These are phyloP conservation scores for Theropithecus gelada DNA, from an alignment of 2,113 vertebrate species.

Conservation along the genomic window DNA sequence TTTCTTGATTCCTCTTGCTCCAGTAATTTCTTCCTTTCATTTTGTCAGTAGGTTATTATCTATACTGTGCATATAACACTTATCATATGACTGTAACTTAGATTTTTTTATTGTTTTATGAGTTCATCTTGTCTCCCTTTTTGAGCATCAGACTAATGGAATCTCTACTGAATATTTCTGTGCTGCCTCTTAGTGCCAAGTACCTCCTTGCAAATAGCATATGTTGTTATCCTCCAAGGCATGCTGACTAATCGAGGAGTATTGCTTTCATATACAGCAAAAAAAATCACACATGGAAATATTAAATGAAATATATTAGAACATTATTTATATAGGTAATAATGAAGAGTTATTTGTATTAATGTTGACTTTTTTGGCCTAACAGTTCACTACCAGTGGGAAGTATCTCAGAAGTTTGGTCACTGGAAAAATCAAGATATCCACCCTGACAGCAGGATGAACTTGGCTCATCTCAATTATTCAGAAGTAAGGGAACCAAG, in stretches of 20 bases:
- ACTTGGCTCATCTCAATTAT: neutral
- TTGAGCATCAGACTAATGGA: neutral
- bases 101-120: neutral
- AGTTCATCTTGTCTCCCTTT: neutral
- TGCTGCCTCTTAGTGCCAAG: neutral
- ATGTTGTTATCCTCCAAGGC: neutral
- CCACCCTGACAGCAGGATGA: neutral
- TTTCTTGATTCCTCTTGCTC: neutral
- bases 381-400: neutral
- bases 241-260: neutral
- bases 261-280: neutral
- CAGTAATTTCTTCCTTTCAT: neutral
- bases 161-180: neutral
- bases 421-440: neutral
- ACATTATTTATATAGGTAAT: neutral
- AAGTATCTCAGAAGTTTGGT: neutral
- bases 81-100: neutral
- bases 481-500: constrained; percentile 7
- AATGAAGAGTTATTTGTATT: neutral
- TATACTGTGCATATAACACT: neutral
- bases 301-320: neutral
- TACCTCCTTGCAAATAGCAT: neutral
- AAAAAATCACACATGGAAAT: neutral
- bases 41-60: neutral
- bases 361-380: neutral